Evolutionary conservation across 2,113 vertebrate species (phyloP).

Genomic region (Gnathonemus echidnorhynchus): DNA sequence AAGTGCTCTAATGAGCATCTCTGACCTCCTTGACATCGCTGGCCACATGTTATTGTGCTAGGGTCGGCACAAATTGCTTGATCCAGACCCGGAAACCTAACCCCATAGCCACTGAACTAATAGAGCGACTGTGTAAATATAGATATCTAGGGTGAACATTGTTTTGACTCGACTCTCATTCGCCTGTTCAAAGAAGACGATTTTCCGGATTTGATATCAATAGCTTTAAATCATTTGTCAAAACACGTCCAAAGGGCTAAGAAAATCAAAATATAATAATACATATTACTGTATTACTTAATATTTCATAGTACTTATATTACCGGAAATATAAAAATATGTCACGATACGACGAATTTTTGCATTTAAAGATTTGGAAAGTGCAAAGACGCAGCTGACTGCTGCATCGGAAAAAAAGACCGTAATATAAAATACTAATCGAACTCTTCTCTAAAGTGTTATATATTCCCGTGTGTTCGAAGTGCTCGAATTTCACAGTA

Average conservation of each 20-base stretch:
- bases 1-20: constrained; percentile 39
- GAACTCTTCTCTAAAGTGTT: background rate
- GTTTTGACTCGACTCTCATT: background rate
- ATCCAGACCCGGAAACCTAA: constrained; percentile 34
- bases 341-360: background rate
- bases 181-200: background rate
- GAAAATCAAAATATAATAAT: background rate
- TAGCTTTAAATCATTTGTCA: background rate
- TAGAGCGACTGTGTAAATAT: constrained; percentile 33
- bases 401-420: background rate
- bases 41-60: constrained; percentile 35
- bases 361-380: background rate
- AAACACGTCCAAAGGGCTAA: background rate
- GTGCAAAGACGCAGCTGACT: background rate
- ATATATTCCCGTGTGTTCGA: background rate
- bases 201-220: background rate
- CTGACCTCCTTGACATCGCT: constrained; percentile 31
- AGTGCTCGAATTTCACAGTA: background rate
- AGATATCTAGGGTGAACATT: background rate
- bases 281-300: background rate
- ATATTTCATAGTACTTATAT: background rate
- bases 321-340: background rate
- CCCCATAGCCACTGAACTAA: constrained; percentile 45
- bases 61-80: constrained; percentile 38
- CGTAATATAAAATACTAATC: background rate